Evolutionary conservation across 92 coral and sea anemone species (phyloP).

Genomic region (Epizoanthus illoricatus): DNA sequence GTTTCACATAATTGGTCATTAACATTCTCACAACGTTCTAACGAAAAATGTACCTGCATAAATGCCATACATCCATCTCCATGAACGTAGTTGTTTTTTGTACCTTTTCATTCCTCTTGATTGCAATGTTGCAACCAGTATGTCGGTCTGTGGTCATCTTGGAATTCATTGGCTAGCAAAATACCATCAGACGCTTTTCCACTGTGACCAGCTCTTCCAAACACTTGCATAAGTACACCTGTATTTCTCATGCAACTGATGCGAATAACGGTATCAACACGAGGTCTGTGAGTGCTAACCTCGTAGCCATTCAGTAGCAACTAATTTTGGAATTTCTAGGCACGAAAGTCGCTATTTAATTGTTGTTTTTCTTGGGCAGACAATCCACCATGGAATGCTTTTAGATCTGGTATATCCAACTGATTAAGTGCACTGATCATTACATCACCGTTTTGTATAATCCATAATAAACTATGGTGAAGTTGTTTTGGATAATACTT

Average conservation of each 20-base stretch:
- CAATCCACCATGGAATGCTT: conserved; percentile 44
- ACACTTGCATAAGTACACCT: conserved; percentile 46
- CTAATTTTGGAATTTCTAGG: conserved; percentile 44
- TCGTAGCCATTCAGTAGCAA: conserved; percentile 56
- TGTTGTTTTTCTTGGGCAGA: conserved; percentile 20
- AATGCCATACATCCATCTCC: conserved; percentile 57
- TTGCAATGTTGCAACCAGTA: conserved; percentile 42
- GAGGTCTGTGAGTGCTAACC: conserved; percentile 51
- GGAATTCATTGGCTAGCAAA: neutral
- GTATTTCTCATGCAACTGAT: conserved; percentile 45
- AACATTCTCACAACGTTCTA: conserved; percentile 4
- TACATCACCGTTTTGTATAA: neutral
- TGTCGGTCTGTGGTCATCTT: conserved; percentile 42
- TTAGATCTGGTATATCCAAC: conserved; percentile 18
- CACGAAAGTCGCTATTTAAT: conserved; percentile 41
- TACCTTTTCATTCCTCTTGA: conserved; percentile 12
- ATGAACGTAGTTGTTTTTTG: conserved; percentile 32
- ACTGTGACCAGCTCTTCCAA: conserved; percentile 43
- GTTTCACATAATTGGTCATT: neutral
- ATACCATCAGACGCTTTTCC: conserved; percentile 8
- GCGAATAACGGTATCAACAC: conserved; percentile 33
- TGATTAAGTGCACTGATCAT: neutral
- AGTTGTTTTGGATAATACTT: neutral
- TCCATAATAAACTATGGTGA: neutral
- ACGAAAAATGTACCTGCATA: conserved; percentile 49